These are phyloP conservation scores for Neopelma chrysocephalum DNA, from an alignment of 2,797 vertebrate species.

Conservation along the genomic window DNA sequence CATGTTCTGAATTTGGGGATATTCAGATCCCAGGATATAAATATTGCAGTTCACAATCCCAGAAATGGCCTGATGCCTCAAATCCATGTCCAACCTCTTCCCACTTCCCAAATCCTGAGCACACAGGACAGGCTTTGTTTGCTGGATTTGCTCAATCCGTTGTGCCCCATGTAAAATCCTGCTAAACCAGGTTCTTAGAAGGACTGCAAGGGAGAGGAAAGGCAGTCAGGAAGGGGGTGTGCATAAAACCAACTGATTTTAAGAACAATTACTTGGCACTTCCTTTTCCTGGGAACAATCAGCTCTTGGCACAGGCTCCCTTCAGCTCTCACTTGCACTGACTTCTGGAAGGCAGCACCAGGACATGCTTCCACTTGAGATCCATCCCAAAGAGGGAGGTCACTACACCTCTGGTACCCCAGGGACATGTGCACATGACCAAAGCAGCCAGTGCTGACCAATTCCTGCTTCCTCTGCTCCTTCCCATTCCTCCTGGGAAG, in stretches of 20 bases:
- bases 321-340: neutral
- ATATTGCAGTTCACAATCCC: neutral
- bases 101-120: neutral
- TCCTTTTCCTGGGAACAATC: neutral
- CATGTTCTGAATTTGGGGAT: too few relatives aligned
- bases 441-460: accelerated
- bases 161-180: accelerated
- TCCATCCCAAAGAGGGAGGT: neutral
- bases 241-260: neutral
- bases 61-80: neutral
- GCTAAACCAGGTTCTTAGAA: neutral
- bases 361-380: accelerated
- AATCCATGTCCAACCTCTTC: neutral
- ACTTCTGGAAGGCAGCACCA: neutral
- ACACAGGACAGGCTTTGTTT: neutral
- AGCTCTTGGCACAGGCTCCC: neutral
- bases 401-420: neutral
- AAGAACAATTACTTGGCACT: neutral
- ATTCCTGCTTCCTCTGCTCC: neutral
- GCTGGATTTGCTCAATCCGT: neutral
- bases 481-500: neutral
- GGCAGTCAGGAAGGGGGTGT: neutral
- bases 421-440: neutral
- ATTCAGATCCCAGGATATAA: accelerated
- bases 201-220: neutral